phyloP scores from a whole-genome alignment of 2,113 vertebrate genomes.

The Macrotis lagotis region DNA sequence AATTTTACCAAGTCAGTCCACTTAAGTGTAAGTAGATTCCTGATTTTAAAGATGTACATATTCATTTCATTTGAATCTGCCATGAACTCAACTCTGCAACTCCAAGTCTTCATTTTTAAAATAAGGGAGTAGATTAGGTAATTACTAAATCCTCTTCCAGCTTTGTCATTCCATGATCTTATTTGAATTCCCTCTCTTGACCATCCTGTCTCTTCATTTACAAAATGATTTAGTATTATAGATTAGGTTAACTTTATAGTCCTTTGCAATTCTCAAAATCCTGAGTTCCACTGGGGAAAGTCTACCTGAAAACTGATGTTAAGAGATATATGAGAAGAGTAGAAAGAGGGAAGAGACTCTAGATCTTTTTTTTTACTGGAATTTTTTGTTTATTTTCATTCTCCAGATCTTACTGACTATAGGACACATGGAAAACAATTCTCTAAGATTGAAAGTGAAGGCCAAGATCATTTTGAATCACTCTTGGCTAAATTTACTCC shows the following conservation, averaged over 20 bases:
- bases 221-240: not conserved
- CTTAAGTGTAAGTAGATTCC: not conserved
- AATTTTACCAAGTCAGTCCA: not conserved
- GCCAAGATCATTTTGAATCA: conserved; percentile 26
- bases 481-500: conserved; percentile 62
- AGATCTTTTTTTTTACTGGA: not conserved
- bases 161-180: not conserved
- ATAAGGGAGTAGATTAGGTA: not conserved
- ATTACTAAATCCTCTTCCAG: not conserved
- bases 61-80: not conserved
- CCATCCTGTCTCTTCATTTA: not conserved
- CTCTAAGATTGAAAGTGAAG: not conserved
- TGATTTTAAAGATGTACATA: not conserved
- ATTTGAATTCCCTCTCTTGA: not conserved
- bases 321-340: conserved; percentile 30
- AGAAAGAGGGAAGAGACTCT: conserved; percentile 46
- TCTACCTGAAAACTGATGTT: conserved; percentile 52
- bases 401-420: not conserved
- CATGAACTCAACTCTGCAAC: not conserved
- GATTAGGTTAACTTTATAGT: not conserved
- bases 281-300: conserved; percentile 14
- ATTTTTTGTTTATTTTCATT: conserved; percentile 6
- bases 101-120: not conserved
- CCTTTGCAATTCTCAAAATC: not conserved
- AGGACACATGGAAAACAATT: conserved; percentile 11